Evolutionary conservation across 1,140 invertebrate species (phyloP), one percentile per base, ranked within the genome.

Genomic region (Drosophila virilis): DNA sequence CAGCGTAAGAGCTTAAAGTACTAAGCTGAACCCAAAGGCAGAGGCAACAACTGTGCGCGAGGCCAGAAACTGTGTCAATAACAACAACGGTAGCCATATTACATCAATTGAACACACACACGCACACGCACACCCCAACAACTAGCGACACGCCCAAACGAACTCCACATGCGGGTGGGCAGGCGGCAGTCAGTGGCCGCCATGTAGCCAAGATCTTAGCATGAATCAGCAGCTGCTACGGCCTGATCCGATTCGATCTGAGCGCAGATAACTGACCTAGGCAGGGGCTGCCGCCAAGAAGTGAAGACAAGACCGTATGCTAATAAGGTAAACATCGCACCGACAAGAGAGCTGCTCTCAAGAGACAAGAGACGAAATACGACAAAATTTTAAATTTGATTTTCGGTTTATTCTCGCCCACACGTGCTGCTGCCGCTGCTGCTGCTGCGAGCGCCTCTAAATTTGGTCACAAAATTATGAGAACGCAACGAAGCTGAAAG

Each of bases 391-490:
- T 75, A 55, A 70, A 67, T 78, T 78, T 46, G 32, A 15, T 15
- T 46, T 77, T 79, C 38, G 72, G 65, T 67, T 67, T 45, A 15
- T 43, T 33, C 8, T 66, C 84, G 77, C 84, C 84, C 80, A 89
- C 84, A 89, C 85, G 74, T 71, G 80, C 64, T 72, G 28, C 42
- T 13, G 17, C 42, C n/a, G 2, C 13, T 45, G 22, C 22, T 17
- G 22, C 46, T 46, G 40, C 40, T 32, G 54, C 67, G 38, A 59
- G 22, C 46, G 64, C 51, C 52, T 80, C 84, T 83, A 84, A 89
- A 89, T 89, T 90, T 89, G 84, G 84, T 62, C 84, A 84, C 85
- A 79, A 75, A 83, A 86, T 86, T 86, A 86, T 86, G 83, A 83
- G 77, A 83, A 88, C 80, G 64, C 69, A 77, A 64, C 81, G 84